Conservation (phyloP, 1,140 invertebrate genomes). For the Apis mellifera region Amel_HAv3.1 CM009931.2:10073001-10073500, state of each 20-base stretch:
- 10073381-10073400: not conserved
- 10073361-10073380: not conserved
- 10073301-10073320: not conserved
- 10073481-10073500: not conserved
- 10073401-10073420: not conserved
- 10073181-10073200: not conserved
- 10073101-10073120: too few species aligned
- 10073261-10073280: constrained; percentile 18
- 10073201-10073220: not conserved
- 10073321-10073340: not conserved
- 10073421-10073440: not conserved
- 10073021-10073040: too few species aligned
- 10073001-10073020: too few species aligned
- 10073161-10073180: not conserved
- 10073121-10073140: not conserved
- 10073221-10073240: not conserved
- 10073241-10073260: constrained; percentile 17
- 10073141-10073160: not conserved
- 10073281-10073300: not conserved
- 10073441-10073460: not conserved
- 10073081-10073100: too few species aligned
- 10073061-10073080: too few species aligned
- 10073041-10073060: too few species aligned
- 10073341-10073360: constrained; percentile 24
- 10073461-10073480: not conserved